These are phyloP conservation scores for Melanophora roralis DNA, from an alignment of 2,888 invertebrate genomes.

Conservation along the genomic window DNA sequence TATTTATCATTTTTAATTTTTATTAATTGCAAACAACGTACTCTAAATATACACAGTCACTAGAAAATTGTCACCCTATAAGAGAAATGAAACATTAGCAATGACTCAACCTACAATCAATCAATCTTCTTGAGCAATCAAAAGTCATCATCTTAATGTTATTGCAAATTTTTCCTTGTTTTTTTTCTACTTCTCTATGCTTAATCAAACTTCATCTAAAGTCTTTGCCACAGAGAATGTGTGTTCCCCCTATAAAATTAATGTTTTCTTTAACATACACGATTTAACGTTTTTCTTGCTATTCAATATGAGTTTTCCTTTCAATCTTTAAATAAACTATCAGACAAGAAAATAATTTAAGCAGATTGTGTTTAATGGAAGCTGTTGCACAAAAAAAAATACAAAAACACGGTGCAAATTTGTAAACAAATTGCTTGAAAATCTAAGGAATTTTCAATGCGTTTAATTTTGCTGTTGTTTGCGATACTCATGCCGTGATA, in stretches of 20 bases:
- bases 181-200: background rate
- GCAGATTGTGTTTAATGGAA: conserved; percentile 15
- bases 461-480: conserved; percentile 27
- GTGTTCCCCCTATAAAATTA: conserved; percentile 13
- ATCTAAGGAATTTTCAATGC: conserved; percentile 52
- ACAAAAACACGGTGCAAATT: conserved; percentile 34
- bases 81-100: conserved; percentile 49
- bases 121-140: conserved; percentile 48
- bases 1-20: conserved; percentile 56
- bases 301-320: background rate
- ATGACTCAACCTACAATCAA: conserved; percentile 57
- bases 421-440: conserved; percentile 58
- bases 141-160: conserved; percentile 27
- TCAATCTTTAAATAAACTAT: background rate
- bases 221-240: background rate
- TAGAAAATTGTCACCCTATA: conserved; percentile 42
- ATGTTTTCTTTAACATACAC: conserved; percentile 23
- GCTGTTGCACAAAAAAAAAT: background rate
- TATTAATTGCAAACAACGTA: conserved; percentile 36
- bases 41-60: background rate
- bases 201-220: background rate
- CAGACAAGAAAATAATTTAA: background rate
- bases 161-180: background rate
- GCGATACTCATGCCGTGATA: conserved; percentile 24
- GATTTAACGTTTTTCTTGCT: conserved; percentile 20